phyloP scores from a whole-genome alignment of 2,888 invertebrate species.

The Drosophila robusta region DNA sequence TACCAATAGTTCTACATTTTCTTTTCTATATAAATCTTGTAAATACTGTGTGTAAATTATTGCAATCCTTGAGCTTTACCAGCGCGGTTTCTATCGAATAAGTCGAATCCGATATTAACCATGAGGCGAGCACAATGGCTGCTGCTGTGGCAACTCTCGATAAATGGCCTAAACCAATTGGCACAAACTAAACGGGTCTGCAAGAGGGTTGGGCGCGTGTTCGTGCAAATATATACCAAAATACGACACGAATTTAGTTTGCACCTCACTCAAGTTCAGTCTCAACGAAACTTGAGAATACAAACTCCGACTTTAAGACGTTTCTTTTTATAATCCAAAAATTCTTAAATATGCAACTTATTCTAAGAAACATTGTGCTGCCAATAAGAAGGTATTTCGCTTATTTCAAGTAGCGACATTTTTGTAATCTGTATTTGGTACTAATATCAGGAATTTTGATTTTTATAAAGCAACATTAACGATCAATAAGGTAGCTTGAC shows the following conservation, averaged over 20 bases:
- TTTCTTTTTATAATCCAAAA: not conserved
- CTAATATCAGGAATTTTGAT: not conserved
- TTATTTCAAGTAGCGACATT: not conserved
- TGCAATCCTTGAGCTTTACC: slow-evolving; percentile 1
- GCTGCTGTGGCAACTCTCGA: slow-evolving; percentile 12
- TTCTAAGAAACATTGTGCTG: not conserved
- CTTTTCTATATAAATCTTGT: slow-evolving; percentile 15
- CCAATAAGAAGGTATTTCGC: too few species aligned
- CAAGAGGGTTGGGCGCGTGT: not conserved
- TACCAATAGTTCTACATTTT: not conserved
- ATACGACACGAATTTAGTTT: not conserved
- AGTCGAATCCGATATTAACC: slow-evolving; percentile 15
- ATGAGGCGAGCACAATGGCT: slow-evolving; percentile 1
- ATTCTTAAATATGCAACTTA: not conserved
- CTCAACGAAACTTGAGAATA: not conserved
- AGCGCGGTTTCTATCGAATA: slow-evolving; percentile 1
- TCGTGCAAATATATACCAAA: too few species aligned
- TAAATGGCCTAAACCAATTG: slow-evolving; percentile 8
- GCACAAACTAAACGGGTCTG: slow-evolving; percentile 17
- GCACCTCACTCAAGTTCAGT: too few species aligned
- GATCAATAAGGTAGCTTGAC: too few species aligned
- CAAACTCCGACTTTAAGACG: not conserved
- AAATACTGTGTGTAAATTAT: slow-evolving; percentile 25
- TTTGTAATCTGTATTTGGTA: not conserved
- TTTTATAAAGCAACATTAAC: too few species aligned